phyloP scores from a whole-genome alignment of 2,888 invertebrate genomes.

The Drosophila borborema region DNA sequence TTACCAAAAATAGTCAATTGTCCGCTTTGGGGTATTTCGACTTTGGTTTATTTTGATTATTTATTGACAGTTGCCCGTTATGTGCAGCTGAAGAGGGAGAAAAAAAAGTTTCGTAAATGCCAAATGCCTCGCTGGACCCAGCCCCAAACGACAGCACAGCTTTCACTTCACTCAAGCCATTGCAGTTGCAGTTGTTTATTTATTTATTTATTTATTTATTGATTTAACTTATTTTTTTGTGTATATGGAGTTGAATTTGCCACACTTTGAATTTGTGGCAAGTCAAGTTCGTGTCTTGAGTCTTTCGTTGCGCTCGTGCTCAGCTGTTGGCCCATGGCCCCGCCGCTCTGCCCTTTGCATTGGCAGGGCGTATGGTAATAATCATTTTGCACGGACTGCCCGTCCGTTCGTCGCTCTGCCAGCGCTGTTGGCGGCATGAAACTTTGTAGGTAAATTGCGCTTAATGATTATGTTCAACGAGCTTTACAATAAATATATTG shows the following conservation, averaged over 20 bases:
- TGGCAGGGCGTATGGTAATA: slow-evolving; percentile 74
- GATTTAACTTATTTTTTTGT: slow-evolving; percentile 60
- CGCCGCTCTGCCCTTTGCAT: background rate
- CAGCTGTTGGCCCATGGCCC: slow-evolving; percentile 52
- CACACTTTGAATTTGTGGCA: slow-evolving; percentile 76
- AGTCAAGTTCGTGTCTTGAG: slow-evolving; percentile 80
- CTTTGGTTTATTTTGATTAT: slow-evolving; percentile 76
- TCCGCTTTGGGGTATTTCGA: slow-evolving; percentile 27
- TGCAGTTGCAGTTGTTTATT: slow-evolving; percentile 39
- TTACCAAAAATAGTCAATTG: slow-evolving; percentile 76
- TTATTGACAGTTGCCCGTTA: slow-evolving; percentile 78
- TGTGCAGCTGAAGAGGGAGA: slow-evolving; percentile 42
- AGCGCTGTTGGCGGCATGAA: slow-evolving; percentile 69
- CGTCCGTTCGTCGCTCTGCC: slow-evolving; percentile 4
- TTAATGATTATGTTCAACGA: slow-evolving; percentile 79
- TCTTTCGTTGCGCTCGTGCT: slow-evolving; percentile 80
- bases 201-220: slow-evolving; percentile 59
- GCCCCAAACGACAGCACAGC: slow-evolving; percentile 44
- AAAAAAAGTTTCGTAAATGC: slow-evolving; percentile 66
- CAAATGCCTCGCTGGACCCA: slow-evolving; percentile 40
- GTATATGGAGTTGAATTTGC: slow-evolving; percentile 67
- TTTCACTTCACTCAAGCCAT: slow-evolving; percentile 59
- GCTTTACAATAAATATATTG: slow-evolving; percentile 71
- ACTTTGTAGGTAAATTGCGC: slow-evolving; percentile 81
- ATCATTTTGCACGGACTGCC: slow-evolving; percentile 69